These are phyloP conservation scores for Cabera pusaria DNA, from an alignment of 2,888 invertebrate species.

Conservation along the genomic window DNA sequence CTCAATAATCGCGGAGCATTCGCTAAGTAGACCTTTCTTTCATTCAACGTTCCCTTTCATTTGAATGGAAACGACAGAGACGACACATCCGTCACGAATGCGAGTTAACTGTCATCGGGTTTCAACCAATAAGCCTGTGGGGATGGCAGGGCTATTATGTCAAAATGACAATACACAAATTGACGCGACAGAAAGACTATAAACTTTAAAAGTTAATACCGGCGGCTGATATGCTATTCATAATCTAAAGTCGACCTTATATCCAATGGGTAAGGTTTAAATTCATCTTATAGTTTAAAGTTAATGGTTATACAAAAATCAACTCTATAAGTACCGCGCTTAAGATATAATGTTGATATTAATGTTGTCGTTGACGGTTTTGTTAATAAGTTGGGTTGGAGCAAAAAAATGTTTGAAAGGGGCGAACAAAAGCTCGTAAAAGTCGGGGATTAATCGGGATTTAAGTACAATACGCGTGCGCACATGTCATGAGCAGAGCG, in stretches of 20 bases:
- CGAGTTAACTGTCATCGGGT: constrained; percentile 72
- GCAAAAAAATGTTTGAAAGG: constrained; percentile 67
- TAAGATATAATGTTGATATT: too few relatives aligned
- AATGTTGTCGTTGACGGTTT: constrained; percentile 31
- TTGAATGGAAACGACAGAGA: constrained; percentile 30
- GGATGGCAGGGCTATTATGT: constrained; percentile 80
- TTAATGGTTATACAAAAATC: constrained; percentile 14
- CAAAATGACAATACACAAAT: constrained; percentile 81
- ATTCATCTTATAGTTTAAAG: neutral
- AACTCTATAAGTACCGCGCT: too few relatives aligned
- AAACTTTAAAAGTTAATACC: constrained; percentile 76
- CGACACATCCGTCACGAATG: constrained; percentile 58
- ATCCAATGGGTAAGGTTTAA: neutral
- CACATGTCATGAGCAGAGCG: constrained; percentile 62
- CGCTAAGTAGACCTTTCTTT: constrained; percentile 70
- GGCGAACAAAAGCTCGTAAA: constrained; percentile 79
- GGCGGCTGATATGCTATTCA: constrained; percentile 24
- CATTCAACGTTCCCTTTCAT: constrained; percentile 41
- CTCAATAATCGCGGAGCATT: constrained; percentile 67
- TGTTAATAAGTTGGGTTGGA: constrained; percentile 49
- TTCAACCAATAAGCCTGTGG: constrained; percentile 76
- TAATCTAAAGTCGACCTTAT: constrained; percentile 25
- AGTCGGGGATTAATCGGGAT: constrained; percentile 82
- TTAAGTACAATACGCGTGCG: constrained; percentile 66
- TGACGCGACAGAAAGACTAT: constrained; percentile 79